These are phyloP conservation scores for Thamnophis sirtalis DNA, from an alignment of 2,113 vertebrate genomes.

Conservation along the genomic window DNA sequence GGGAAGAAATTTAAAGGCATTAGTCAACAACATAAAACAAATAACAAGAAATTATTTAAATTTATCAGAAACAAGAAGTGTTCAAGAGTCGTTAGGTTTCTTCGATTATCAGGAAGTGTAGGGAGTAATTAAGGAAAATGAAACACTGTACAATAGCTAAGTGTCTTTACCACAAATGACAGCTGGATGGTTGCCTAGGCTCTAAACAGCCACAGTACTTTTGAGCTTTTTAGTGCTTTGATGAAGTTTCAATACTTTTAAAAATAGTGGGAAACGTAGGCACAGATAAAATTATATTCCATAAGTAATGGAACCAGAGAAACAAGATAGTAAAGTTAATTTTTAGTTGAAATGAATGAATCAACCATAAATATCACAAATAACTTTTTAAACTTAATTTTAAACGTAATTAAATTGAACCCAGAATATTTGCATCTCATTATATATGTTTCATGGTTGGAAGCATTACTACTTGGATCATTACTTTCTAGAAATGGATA, in stretches of 20 bases:
- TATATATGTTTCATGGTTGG: not conserved
- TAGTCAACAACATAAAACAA: conserved; percentile 14
- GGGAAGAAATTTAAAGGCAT: conserved; percentile 16
- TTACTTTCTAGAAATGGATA: not conserved
- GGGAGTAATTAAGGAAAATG: conserved; percentile 32
- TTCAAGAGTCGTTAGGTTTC: conserved; percentile 15
- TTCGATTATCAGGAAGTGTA: conserved; percentile 19
- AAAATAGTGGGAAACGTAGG: not conserved
- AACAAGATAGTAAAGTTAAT: not conserved
- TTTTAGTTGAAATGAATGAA: not conserved
- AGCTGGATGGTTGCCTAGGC: conserved; percentile 16
- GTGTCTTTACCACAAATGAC: conserved; percentile 32
- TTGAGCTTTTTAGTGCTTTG: not conserved
- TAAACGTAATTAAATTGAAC: not conserved
- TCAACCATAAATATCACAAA: not conserved
- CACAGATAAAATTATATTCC: not conserved
- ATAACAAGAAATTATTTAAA: conserved; percentile 27
- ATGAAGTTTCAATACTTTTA: not conserved
- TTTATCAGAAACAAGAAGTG: conserved; percentile 18
- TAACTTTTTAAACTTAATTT: not conserved
- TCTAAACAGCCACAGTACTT: not conserved
- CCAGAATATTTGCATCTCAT: not conserved
- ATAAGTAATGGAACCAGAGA: not conserved
- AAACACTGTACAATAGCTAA: conserved; percentile 18
- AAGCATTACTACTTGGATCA: not conserved